Base-by-base conservation (phyloP, 2,113 vertebrate genomes). In the Cyanoderma ruficeps region DNA sequence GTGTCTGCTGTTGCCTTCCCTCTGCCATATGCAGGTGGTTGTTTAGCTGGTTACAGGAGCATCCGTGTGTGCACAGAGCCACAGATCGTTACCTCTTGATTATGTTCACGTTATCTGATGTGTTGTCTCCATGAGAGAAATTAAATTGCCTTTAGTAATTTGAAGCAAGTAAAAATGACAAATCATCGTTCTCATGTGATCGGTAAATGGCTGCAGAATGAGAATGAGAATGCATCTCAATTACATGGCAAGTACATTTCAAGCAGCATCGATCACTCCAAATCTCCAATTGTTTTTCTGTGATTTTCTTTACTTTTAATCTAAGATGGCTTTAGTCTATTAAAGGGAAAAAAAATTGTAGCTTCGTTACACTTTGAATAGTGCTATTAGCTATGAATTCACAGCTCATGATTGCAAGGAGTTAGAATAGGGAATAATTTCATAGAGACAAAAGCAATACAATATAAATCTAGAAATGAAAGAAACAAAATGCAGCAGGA, bases 101-200 rank as follows among this genome's bases (percentile, higher is more conserved):
- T 96, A 96, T 61, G 88, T 79, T 88, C 90, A 60, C 14, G 12
- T 96, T 96, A 93, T 86, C 90, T 93, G 94, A 87, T 95, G 71
- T 71, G 61, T 94, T 1, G 10, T 91, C 78, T 96, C 89, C 87
- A 70, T 55, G 72, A 91, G 93, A 97, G 87, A 93, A 93, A 97
- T 94, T 93, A 96, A 95, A 96, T 80, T 95, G 91, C 75, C 84
- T 93, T 94, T 92, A 95, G 95, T 97, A 96, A 96, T 94, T 95
- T 95, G 74, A 79, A 94, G 85, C 74, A 10, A 95, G 85, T 96
- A 92, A 90, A 94, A 96, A 95, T 97, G 93, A 96, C 95, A 96
- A 94, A 96, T 94, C 53, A 61, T 87, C 2, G 0, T 91, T 93
- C 95, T 97, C 55, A 9, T 96, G 95, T 93, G 91, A 93, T 95